phyloP scores from a whole-genome alignment of 1,140 invertebrate species.

The Microplitis mediator region DNA sequence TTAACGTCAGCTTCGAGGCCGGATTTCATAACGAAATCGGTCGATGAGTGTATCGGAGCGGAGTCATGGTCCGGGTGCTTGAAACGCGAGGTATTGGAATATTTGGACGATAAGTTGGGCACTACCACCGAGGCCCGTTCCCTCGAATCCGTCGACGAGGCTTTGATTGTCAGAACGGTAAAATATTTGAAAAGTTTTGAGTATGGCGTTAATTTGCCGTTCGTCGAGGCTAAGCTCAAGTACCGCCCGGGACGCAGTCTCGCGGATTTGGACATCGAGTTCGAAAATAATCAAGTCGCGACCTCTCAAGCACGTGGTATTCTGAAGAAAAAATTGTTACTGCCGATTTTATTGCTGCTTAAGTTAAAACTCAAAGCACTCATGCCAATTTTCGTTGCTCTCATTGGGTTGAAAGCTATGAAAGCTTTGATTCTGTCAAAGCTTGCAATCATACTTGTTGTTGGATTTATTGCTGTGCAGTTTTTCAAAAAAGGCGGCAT shows the following conservation, averaged over 20 bases:
- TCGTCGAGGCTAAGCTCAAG: conserved; percentile 56
- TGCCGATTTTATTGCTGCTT: conserved; percentile 77
- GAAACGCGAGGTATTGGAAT: conserved; percentile 74
- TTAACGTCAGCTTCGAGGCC: conserved; percentile 59
- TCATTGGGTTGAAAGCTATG: conserved; percentile 79
- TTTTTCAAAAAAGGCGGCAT: conserved; percentile 71
- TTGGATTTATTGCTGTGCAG: conserved; percentile 79
- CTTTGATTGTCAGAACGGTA: conserved; percentile 73
- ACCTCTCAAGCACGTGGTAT: conserved; percentile 72
- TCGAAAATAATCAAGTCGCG: conserved; percentile 70
- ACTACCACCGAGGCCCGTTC: conserved; percentile 66
- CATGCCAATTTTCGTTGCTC: conserved; percentile 78
- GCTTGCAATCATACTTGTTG: conserved; percentile 76
- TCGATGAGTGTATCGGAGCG: conserved; percentile 73
- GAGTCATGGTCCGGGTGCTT: conserved; percentile 72
- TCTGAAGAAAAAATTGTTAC: conserved; percentile 80
- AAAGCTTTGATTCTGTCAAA: conserved; percentile 84
- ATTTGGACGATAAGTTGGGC: conserved; percentile 72
- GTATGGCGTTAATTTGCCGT: conserved; percentile 71
- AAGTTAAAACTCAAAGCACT: conserved; percentile 84
- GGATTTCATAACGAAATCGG: conserved; percentile 72
- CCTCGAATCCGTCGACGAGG: conserved; percentile 72
- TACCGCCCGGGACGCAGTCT: conserved; percentile 59
- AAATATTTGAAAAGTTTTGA: conserved; percentile 74
- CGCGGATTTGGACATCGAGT: conserved; percentile 68